A percentile compares a stretch with the other conserved stretches of the same genome.
Conservation (phyloP, 2,113 vertebrate species). For the Gopherus flavomarginatus region DNA sequence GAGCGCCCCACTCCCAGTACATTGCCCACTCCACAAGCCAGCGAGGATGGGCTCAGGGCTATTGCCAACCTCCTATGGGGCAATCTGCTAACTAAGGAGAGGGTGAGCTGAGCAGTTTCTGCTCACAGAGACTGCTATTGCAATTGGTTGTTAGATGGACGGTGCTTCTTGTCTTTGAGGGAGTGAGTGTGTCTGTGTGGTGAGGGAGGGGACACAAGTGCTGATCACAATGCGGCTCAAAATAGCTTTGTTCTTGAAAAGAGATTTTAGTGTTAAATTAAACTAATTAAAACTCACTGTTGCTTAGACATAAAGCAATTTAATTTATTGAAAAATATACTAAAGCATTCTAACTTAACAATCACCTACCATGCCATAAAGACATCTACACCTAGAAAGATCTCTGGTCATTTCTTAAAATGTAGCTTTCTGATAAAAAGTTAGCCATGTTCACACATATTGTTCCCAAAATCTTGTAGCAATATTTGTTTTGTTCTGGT, state of each 20-base stretch:
- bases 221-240: not conserved
- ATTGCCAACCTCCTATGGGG: not conserved
- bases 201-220: not conserved
- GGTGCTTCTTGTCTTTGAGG: not conserved
- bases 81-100: not conserved
- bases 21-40: not conserved
- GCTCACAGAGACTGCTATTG: not conserved
- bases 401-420: not conserved
- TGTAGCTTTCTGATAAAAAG: not conserved
- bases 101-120: not conserved
- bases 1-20: not conserved
- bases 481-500: not conserved
- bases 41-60: not conserved
- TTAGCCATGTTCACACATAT: fast-evolving
- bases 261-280: constrained; percentile 7
- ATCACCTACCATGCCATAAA: not conserved
- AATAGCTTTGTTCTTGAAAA: not conserved
- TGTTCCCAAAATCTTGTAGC: not conserved
- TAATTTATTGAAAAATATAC: not conserved
- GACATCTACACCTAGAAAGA: not conserved
- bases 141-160: not conserved
- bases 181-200: not conserved
- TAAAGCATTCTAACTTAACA: constrained; percentile 8
- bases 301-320: constrained; percentile 6
- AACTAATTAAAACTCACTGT: not conserved